Conservation (phyloP, 2,113 vertebrate species). For the Glaucomys volans region DNA sequence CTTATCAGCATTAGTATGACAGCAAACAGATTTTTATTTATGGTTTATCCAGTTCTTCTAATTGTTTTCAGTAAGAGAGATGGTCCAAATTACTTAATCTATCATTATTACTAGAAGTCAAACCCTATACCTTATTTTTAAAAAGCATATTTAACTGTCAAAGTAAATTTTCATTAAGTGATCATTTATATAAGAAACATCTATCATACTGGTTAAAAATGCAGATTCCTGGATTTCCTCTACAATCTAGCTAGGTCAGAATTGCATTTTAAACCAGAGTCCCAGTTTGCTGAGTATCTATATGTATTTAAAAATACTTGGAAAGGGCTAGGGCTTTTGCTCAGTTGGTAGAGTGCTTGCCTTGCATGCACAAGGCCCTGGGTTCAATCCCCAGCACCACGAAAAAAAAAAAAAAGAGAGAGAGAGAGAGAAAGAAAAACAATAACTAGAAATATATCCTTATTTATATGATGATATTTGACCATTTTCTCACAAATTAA, state of each 20-base stretch:
- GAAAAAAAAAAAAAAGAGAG: too few relatives aligned
- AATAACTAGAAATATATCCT: background rate
- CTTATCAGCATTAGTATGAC: background rate
- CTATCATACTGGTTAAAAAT: slow-evolving; percentile 39
- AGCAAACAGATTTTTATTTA: slow-evolving; percentile 23
- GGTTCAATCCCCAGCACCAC: too few relatives aligned
- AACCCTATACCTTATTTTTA: slow-evolving; percentile 16
- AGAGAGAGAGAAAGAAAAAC: too few relatives aligned
- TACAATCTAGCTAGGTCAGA: background rate
- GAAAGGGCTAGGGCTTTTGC: too few relatives aligned
- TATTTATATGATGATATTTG: slow-evolving; percentile 2
- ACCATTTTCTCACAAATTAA: slow-evolving; percentile 31
- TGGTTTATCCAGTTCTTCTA: background rate
- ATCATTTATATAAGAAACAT: background rate
- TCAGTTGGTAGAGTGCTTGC: too few relatives aligned
- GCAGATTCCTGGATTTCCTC: background rate
- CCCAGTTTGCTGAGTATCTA: background rate
- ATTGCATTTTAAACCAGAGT: background rate
- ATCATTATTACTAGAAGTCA: slow-evolving; percentile 39
- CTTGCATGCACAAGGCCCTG: too few relatives aligned
- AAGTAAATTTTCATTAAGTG: slow-evolving; percentile 27
- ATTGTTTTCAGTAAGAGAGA: background rate
- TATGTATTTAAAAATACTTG: background rate
- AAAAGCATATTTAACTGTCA: background rate
- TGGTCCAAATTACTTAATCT: slow-evolving; percentile 46